Evolutionary conservation across 2,113 vertebrate species (phyloP).

Genomic region (Apteryx owenii): DNA sequence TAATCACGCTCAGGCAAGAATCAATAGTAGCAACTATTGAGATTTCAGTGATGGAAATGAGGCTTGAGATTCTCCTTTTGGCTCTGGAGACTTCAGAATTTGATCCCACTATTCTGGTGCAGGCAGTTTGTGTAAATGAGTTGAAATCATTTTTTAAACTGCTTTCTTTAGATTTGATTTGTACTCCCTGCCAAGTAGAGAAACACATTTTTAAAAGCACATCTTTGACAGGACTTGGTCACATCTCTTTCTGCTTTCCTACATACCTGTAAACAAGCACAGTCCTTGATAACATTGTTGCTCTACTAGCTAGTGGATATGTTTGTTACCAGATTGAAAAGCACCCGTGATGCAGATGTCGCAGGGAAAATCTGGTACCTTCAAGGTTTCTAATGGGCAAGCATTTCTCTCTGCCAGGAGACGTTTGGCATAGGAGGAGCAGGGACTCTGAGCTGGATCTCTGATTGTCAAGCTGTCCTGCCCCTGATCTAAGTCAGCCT

Average conservation of each 20-base stretch:
- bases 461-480: constrained; percentile 7
- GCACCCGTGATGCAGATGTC: not conserved
- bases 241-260: constrained; percentile 32
- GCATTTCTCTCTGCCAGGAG: not conserved
- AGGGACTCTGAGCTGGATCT: not conserved
- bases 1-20: not conserved
- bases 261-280: constrained; percentile 50
- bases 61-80: constrained; percentile 14
- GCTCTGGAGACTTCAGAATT: constrained; percentile 50
- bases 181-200: constrained; percentile 28
- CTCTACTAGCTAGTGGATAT: not conserved
- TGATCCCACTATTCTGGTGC: constrained; percentile 40
- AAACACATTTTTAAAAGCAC: constrained; percentile 37
- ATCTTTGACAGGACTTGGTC: constrained; percentile 49
- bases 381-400: not conserved
- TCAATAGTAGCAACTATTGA: constrained; percentile 49
- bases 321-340: not conserved
- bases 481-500: not conserved
- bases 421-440: not conserved
- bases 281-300: constrained; percentile 1
- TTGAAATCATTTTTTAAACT: constrained; percentile 39
- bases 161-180: constrained; percentile 48
- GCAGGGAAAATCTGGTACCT: constrained; percentile 5
- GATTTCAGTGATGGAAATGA: constrained; percentile 55
- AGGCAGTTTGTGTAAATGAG: constrained; percentile 55